Evolutionary conservation across 2,797 vertebrate species (phyloP).

Genomic region (Microcaecilia unicolor): DNA sequence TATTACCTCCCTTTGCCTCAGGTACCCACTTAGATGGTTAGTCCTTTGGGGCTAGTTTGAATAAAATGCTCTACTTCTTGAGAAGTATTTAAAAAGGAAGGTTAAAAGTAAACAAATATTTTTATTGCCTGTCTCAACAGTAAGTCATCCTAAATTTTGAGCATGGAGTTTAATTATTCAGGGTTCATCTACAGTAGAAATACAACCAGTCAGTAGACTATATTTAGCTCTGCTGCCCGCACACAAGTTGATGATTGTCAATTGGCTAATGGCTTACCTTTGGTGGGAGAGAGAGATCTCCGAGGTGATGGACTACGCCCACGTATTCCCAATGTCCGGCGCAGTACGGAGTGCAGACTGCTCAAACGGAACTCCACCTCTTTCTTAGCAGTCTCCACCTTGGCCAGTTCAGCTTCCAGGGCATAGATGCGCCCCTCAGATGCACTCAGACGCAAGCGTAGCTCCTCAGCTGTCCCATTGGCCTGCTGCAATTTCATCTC

Average conservation of each 20-base stretch:
- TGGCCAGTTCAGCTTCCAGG: slow-evolving; percentile 55
- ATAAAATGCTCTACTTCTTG: too few species aligned
- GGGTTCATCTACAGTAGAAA: too few species aligned
- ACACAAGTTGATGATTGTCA: too few species aligned
- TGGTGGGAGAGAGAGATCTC: slow-evolving; percentile 37
- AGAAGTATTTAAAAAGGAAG: too few species aligned
- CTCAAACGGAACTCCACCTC: slow-evolving; percentile 49
- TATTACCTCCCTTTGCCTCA: too few species aligned
- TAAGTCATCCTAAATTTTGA: too few species aligned
- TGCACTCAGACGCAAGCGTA: slow-evolving; percentile 37
- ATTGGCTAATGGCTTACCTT: slow-evolving; percentile 58
- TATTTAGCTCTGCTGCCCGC: not conserved
- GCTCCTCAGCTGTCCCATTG: slow-evolving; percentile 18
- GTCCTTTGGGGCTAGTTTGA: too few species aligned
- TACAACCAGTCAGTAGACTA: not conserved
- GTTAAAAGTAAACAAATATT: too few species aligned
- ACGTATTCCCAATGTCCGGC: slow-evolving; percentile 40
- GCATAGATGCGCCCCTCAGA: slow-evolving; percentile 30
- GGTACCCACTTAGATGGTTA: too few species aligned
- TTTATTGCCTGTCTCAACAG: too few species aligned
- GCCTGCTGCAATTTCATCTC: slow-evolving; percentile 45
- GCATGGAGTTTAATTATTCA: too few species aligned
- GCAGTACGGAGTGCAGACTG: slow-evolving; percentile 47
- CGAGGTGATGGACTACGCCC: slow-evolving; percentile 37
- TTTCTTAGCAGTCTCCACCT: slow-evolving; percentile 22